These are phyloP conservation scores for Thalassarche chlororhynchos DNA, from an alignment of 2,113 vertebrate genomes.

Conservation along the genomic window DNA sequence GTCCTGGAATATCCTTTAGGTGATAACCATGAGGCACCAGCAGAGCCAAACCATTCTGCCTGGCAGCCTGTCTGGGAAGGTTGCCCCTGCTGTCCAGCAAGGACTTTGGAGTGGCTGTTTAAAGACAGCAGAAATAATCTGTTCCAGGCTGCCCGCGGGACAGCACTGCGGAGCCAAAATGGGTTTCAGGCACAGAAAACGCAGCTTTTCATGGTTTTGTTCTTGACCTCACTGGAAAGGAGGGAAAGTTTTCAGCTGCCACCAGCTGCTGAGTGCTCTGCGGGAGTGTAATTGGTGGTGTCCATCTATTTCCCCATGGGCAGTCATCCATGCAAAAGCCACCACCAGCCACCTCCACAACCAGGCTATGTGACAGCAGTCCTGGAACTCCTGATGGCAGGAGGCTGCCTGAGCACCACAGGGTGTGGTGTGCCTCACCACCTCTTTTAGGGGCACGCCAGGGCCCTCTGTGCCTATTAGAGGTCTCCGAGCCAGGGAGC, in stretches of 20 bases:
- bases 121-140: not conserved
- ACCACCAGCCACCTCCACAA: not conserved
- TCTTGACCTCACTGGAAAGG: not conserved
- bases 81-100: not conserved
- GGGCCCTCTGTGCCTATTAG: not conserved
- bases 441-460: not conserved
- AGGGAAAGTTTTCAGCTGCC: not conserved
- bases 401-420: not conserved
- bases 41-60: not conserved
- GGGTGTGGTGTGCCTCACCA: not conserved
- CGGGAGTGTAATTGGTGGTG: not conserved
- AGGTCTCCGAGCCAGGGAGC: not conserved
- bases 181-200: not conserved
- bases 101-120: not conserved
- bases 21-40: not conserved
- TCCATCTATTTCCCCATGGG: not conserved
- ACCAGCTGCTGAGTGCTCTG: not conserved
- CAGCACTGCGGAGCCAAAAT: not conserved
- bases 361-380: not conserved
- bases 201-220: not conserved
- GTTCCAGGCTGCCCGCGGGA: not conserved
- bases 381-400: not conserved
- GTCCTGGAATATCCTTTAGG: not conserved
- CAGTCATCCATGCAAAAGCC: not conserved
- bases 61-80: not conserved